phyloP scores from a whole-genome alignment of 1,140 invertebrate species.

The Caerostris extrusa region DNA sequence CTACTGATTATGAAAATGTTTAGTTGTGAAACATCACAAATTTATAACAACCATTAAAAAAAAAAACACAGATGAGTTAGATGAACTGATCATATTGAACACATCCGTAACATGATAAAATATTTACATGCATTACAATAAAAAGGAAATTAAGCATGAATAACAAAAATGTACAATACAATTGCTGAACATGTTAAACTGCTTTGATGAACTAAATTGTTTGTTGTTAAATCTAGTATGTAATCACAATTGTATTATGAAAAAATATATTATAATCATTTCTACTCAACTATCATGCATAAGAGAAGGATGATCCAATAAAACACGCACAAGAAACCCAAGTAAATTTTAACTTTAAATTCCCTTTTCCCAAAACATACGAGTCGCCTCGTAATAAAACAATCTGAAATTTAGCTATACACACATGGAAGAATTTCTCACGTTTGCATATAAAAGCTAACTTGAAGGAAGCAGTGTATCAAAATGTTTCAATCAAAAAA shows the following conservation, averaged over 20 bases:
- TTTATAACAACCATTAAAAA: conserved; percentile 22
- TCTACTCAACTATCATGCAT: neutral
- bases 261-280: conserved; percentile 1
- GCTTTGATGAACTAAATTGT: neutral
- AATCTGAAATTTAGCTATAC: conserved; percentile 38
- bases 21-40: conserved; percentile 16
- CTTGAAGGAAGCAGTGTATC: conserved; percentile 22
- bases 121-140: neutral
- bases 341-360: neutral
- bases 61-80: neutral
- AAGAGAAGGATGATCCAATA: neutral
- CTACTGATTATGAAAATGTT: conserved; percentile 4
- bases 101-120: neutral
- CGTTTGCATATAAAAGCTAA: conserved; percentile 54
- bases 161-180: neutral
- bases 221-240: neutral
- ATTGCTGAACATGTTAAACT: neutral
- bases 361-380: neutral
- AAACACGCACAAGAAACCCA: neutral
- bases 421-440: conserved; percentile 63
- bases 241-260: neutral
- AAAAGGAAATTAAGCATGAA: neutral
- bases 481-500: conserved; percentile 58
- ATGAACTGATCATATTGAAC: neutral
- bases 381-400: neutral